A percentile compares a stretch with the other conserved stretches of the same genome.
phyloP scores from a whole-genome alignment of 2,888 invertebrate species.

The Agrochola macilenta region DNA sequence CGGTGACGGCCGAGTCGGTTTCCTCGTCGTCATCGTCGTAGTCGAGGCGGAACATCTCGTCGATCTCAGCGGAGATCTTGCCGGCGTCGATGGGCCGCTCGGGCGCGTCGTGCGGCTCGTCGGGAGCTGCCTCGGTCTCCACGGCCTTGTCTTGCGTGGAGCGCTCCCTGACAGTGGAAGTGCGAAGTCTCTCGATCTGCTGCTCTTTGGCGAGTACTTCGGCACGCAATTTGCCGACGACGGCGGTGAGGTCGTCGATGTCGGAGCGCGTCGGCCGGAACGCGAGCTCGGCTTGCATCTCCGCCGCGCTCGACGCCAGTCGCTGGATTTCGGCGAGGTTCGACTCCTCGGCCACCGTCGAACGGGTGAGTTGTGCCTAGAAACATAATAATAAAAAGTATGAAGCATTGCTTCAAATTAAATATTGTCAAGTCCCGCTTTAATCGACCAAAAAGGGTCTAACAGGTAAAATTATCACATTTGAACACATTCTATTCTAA shows the following conservation, averaged over 20 bases:
- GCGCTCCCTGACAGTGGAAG: slow-evolving; percentile 61
- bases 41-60: slow-evolving; percentile 87
- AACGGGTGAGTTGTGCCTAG: slow-evolving; percentile 83
- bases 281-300: slow-evolving; percentile 90
- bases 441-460: neutral
- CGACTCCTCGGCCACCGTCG: slow-evolving; percentile 90
- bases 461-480: neutral
- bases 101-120: slow-evolving; percentile 68
- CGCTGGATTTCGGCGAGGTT: slow-evolving; percentile 91
- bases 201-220: slow-evolving; percentile 76
- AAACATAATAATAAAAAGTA: slow-evolving; percentile 35
- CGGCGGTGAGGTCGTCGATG: slow-evolving; percentile 89
- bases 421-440: neutral
- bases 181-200: slow-evolving; percentile 71
- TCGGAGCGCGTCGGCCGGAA: slow-evolving; percentile 91
- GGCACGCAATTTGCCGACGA: slow-evolving; percentile 77
- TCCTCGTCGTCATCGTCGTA: slow-evolving; percentile 86
- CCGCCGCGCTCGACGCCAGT: slow-evolving; percentile 85
- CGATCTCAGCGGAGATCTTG: slow-evolving; percentile 86
- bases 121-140: slow-evolving; percentile 71
- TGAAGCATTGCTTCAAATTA: neutral
- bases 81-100: slow-evolving; percentile 76
- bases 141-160: slow-evolving; percentile 67
- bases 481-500: neutral
- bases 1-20: slow-evolving; percentile 83